Evolutionary conservation across 2,797 vertebrate genomes (phyloP).

Genomic region (Malurus splendens): DNA sequence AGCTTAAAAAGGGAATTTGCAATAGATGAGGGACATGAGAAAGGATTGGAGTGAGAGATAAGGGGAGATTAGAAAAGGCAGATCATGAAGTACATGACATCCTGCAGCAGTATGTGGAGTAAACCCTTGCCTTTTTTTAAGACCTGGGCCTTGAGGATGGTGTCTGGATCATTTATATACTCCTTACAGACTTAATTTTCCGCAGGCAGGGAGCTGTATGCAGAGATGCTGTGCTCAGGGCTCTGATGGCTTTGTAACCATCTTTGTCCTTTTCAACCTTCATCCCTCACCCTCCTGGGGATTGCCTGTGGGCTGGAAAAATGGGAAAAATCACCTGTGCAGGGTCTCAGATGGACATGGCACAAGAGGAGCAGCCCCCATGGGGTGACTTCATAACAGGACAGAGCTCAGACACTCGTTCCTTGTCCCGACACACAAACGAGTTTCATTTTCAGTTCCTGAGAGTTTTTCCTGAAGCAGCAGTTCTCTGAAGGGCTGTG

Average conservation of each 20-base stretch:
- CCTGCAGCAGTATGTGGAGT: constrained; percentile 2
- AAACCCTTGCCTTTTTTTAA: neutral
- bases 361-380: neutral
- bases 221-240: neutral
- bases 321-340: accelerated
- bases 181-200: neutral
- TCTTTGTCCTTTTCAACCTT: neutral
- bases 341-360: neutral
- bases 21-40: constrained; percentile 27
- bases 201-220: neutral
- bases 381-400: neutral
- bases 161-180: neutral
- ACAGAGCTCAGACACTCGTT: neutral
- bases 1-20: constrained; percentile 46
- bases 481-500: neutral
- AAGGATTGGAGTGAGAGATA: constrained; percentile 39
- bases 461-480: neutral
- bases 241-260: neutral
- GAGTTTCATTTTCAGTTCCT: neutral
- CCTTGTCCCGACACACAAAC: neutral
- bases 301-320: neutral
- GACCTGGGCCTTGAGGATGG: neutral
- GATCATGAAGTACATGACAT: constrained; percentile 41
- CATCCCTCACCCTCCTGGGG: accelerated
- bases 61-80: constrained; percentile 32